Evolutionary conservation across 2,113 vertebrate species (phyloP).

Genomic region (Engraulis encrasicolus): DNA sequence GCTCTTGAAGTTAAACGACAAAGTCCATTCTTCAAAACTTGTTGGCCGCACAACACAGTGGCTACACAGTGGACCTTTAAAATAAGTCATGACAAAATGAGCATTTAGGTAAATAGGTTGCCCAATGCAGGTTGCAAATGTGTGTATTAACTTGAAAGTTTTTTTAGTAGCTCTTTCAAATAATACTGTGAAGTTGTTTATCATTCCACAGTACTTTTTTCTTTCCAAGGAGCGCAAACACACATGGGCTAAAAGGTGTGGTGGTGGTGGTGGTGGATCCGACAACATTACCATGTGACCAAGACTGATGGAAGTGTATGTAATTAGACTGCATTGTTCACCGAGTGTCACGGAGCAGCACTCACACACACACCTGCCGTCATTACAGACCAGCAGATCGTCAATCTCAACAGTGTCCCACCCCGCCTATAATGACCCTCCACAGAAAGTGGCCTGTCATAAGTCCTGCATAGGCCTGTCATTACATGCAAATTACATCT

Average conservation of each 20-base stretch:
- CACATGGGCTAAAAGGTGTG: no score
- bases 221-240: not conserved
- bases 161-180: no score
- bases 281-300: not conserved
- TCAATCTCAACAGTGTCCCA: not conserved
- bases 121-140: no score
- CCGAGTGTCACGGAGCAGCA: not conserved
- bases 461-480: not conserved
- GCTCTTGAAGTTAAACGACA: no score
- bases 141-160: no score
- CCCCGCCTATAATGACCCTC: not conserved
- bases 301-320: not conserved
- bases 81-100: no score
- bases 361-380: not conserved
- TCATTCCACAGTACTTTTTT: not conserved
- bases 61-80: no score
- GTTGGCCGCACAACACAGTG: no score
- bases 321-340: constrained; percentile 7
- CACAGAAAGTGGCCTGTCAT: constrained; percentile 7
- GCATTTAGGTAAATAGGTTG: no score
- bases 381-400: not conserved
- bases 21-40: no score
- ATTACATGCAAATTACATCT: not conserved
- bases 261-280: not conserved
- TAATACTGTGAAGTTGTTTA: not conserved